Evolutionary conservation across 2,888 invertebrate species (phyloP).

Genomic region (Epinotia nisella): DNA sequence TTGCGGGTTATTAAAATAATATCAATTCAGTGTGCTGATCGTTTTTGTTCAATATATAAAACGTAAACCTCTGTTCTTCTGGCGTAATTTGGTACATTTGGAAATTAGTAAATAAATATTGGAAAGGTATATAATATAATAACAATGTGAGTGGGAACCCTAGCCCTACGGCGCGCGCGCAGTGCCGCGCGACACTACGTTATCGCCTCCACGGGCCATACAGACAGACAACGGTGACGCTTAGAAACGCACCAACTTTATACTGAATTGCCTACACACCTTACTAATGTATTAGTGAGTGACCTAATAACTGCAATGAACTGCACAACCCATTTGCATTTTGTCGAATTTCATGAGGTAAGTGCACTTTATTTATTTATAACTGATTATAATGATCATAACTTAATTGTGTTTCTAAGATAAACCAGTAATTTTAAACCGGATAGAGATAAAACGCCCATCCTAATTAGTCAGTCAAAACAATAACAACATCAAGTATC

Average conservation of each 20-base stretch:
- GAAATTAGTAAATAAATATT: background rate
- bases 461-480: slow-evolving; percentile 79
- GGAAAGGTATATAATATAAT: no score
- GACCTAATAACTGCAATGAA: slow-evolving; percentile 53
- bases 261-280: slow-evolving; percentile 57
- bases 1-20: no score
- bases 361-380: slow-evolving; percentile 4
- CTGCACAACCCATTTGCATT: slow-evolving; percentile 34
- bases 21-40: no score
- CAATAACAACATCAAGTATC: slow-evolving; percentile 78
- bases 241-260: slow-evolving; percentile 74
- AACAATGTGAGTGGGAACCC: slow-evolving; percentile 62
- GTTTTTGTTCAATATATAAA: no score
- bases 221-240: slow-evolving; percentile 67
- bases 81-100: background rate
- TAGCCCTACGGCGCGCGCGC: slow-evolving; percentile 59
- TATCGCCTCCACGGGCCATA: slow-evolving; percentile 73
- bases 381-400: background rate
- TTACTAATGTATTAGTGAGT: slow-evolving; percentile 58
- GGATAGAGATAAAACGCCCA: slow-evolving; percentile 58
- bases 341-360: slow-evolving; percentile 8
- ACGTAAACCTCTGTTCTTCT: no score
- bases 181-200: slow-evolving; percentile 72
- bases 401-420: slow-evolving; percentile 6
- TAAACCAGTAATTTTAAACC: slow-evolving; percentile 26